phyloP scores from a whole-genome alignment of 1,140 invertebrate genomes.

The Chlorops oryzae region DNA sequence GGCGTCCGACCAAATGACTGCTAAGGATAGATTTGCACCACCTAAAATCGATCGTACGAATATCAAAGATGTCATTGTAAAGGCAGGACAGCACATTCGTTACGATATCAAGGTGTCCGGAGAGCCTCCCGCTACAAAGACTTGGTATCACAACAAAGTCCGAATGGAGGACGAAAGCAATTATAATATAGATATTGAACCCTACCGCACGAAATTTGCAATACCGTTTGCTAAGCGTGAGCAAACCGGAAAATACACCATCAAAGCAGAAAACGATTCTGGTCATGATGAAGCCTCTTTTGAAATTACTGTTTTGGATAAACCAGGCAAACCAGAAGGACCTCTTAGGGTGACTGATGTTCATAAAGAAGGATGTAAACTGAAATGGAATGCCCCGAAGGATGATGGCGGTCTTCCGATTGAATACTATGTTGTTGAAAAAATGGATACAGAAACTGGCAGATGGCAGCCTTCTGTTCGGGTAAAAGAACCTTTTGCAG shows the following conservation, averaged over 20 bases:
- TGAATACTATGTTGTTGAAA: constrained; percentile 88
- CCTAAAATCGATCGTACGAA: constrained; percentile 88
- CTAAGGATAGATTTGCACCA: constrained; percentile 80
- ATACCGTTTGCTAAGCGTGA: constrained; percentile 67
- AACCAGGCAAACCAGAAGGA: constrained; percentile 84
- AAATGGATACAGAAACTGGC: constrained; percentile 77
- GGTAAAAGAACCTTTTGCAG: constrained; percentile 74
- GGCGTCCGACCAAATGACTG: constrained; percentile 71
- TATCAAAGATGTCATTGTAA: constrained; percentile 78
- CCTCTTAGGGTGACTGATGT: constrained; percentile 83
- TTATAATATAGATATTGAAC: constrained; percentile 73
- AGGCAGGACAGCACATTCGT: constrained; percentile 77
- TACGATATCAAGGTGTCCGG: constrained; percentile 84
- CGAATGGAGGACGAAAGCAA: constrained; percentile 58
- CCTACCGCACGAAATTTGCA: constrained; percentile 78
- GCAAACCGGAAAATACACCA: constrained; percentile 77
- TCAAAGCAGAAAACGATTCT: constrained; percentile 87
- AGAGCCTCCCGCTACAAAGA: constrained; percentile 80
- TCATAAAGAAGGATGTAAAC: constrained; percentile 85
- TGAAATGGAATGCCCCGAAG: constrained; percentile 90
- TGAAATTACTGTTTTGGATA: constrained; percentile 78
- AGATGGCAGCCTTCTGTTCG: constrained; percentile 78
- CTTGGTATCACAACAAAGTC: constrained; percentile 79
- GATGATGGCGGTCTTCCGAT: constrained; percentile 89
- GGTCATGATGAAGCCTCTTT: constrained; percentile 89